Percentiles rank a stretch among this genome's conserved stretches.
phyloP scores from a whole-genome alignment of 2,113 vertebrate genomes.

The Dissostichus mawsoni region DNA sequence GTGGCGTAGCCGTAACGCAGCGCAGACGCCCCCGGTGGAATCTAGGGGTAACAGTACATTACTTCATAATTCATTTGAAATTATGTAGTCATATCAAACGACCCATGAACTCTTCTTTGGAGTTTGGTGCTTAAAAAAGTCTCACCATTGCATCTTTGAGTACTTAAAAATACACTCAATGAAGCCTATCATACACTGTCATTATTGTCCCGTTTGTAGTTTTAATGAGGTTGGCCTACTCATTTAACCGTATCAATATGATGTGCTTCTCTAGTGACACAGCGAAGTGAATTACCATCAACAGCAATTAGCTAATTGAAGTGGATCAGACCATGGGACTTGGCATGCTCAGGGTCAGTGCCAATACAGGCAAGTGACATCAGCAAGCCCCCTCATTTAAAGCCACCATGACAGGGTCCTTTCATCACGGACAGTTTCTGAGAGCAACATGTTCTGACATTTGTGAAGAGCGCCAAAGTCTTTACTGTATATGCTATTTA shows the following conservation, averaged over 20 bases:
- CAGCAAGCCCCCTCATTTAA: slow-evolving; percentile 16
- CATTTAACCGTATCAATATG: slow-evolving; percentile 43
- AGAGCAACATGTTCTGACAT: slow-evolving; percentile 33
- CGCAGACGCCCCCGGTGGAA: too few relatives aligned
- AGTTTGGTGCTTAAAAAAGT: neutral
- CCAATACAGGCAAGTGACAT: slow-evolving; percentile 32
- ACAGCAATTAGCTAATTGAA: slow-evolving; percentile 52
- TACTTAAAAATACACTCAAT: neutral
- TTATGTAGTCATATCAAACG: neutral
- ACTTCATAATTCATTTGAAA: neutral
- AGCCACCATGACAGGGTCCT: slow-evolving; percentile 16
- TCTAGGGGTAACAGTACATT: too few relatives aligned
- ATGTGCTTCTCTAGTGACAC: slow-evolving; percentile 32
- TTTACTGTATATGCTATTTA: slow-evolving; percentile 10
- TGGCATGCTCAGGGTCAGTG: slow-evolving; percentile 44
- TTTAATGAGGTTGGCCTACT: slow-evolving; percentile 38
- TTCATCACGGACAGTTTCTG: slow-evolving; percentile 38
- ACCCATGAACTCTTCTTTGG: neutral
- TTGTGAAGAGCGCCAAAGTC: slow-evolving; percentile 28
- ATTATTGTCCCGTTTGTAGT: slow-evolving; percentile 31
- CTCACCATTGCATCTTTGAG: neutral
- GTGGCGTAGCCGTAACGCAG: too few relatives aligned
- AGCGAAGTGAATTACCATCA: slow-evolving; percentile 49
- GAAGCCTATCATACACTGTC: neutral
- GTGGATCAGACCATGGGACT: slow-evolving; percentile 41